Percentiles rank a stretch among this genome's conserved stretches.
Evolutionary conservation across 1,140 invertebrate genomes (phyloP).

Genomic region (Phocides pigmalion): DNA sequence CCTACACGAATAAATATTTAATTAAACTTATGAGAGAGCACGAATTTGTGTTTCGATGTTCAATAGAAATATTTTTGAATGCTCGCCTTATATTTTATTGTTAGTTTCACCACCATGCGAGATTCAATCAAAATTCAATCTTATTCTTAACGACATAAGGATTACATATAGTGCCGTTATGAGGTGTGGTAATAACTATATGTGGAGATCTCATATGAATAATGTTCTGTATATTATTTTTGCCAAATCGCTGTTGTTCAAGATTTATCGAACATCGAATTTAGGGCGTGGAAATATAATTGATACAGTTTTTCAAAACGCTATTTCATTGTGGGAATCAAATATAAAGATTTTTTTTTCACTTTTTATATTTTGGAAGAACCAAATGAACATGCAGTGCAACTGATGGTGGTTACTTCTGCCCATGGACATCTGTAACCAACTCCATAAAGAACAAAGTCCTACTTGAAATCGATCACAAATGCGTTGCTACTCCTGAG

Average conservation of each 20-base stretch:
- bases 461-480: no score
- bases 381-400: no score
- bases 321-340: background rate
- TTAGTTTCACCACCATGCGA: conserved; percentile 9
- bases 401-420: no score
- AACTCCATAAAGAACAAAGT: no score
- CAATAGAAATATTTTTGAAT: conserved; percentile 41
- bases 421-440: no score
- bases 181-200: background rate
- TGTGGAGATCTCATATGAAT: background rate
- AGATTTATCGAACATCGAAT: conserved; percentile 8
- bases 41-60: conserved; percentile 46
- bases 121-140: conserved; percentile 7
- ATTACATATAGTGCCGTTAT: background rate
- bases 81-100: conserved; percentile 34
- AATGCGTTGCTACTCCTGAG: no score
- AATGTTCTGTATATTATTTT: conserved; percentile 17
- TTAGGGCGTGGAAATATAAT: conserved; percentile 5
- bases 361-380: no score
- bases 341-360: no score
- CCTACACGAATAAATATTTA: conserved; percentile 78
- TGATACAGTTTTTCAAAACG: background rate
- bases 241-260: conserved; percentile 5
- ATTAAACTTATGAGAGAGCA: conserved; percentile 70
- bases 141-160: background rate